Conservation (phyloP, 2,797 vertebrate genomes). For the Chelon labrosus region DNA sequence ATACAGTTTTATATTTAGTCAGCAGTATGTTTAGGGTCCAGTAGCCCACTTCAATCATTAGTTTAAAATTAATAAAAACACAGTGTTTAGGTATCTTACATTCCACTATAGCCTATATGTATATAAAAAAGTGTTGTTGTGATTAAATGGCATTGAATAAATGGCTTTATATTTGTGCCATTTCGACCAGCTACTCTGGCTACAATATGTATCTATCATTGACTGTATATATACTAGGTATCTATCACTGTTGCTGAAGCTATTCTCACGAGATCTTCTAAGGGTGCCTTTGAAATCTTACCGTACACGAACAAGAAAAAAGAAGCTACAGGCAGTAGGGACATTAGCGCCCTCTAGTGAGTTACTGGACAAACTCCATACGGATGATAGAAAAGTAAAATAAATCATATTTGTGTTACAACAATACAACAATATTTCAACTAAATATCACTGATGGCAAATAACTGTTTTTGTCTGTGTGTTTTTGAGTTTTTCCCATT, state of each 20-base stretch:
- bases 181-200: too few relatives aligned
- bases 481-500: neutral
- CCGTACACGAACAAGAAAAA: neutral
- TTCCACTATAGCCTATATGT: too few relatives aligned
- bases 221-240: too few relatives aligned
- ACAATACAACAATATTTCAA: neutral
- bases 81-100: neutral
- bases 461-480: too few relatives aligned
- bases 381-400: neutral
- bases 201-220: too few relatives aligned
- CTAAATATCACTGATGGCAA: fast-evolving
- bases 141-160: too few relatives aligned
- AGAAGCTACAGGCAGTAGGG: neutral
- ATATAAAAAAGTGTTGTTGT: too few relatives aligned
- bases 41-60: neutral
- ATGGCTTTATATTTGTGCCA: too few relatives aligned
- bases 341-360: constrained; percentile 42
- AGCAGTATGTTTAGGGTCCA: neutral
- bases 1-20: neutral
- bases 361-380: neutral
- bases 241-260: too few relatives aligned
- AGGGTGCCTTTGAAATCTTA: too few relatives aligned
- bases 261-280: too few relatives aligned
- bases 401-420: neutral
- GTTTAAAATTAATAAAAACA: neutral